Evolutionary conservation across 1,140 invertebrate genomes (phyloP).

Genomic region (Pseudomyrmex sp.): DNA sequence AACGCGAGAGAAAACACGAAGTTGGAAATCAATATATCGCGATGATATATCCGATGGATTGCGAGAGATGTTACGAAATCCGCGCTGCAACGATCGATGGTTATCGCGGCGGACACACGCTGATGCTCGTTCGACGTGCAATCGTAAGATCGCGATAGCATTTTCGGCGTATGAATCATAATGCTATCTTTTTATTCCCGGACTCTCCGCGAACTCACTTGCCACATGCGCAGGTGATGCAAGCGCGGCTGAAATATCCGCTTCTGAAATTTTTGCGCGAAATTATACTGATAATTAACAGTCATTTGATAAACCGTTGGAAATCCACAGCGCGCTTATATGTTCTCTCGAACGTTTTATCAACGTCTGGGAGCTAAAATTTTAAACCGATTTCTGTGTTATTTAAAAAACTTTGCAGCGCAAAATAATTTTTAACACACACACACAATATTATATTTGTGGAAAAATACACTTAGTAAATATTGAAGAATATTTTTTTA

Average conservation of each 20-base stretch:
- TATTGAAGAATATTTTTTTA: too few species aligned
- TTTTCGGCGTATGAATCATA: conserved; percentile 53
- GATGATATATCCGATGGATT: conserved; percentile 21
- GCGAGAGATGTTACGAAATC: conserved; percentile 42
- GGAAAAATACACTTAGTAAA: too few species aligned
- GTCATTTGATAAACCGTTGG: neutral
- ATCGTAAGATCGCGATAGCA: conserved; percentile 52
- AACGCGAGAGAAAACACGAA: neutral
- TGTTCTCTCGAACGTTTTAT: too few species aligned
- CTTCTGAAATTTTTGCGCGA: conserved; percentile 18
- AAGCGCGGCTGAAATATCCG: conserved; percentile 35
- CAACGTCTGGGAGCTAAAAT: too few species aligned
- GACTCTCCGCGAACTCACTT: neutral
- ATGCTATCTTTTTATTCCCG: conserved; percentile 5
- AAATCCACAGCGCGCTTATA: too few species aligned
- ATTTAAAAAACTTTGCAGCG: too few species aligned
- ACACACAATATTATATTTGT: too few species aligned
- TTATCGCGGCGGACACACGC: conserved; percentile 29
- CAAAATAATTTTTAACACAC: too few species aligned
- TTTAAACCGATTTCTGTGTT: too few species aligned
- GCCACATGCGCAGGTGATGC: conserved; percentile 14
- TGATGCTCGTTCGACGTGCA: conserved; percentile 4
- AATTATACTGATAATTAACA: neutral
- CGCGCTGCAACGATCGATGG: conserved; percentile 29
- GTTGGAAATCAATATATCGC: conserved; percentile 37